Evolutionary conservation across 2,888 invertebrate species (phyloP), one percentile per base, ranked within the genome.

Genomic region (Abrostola tripartita): DNA sequence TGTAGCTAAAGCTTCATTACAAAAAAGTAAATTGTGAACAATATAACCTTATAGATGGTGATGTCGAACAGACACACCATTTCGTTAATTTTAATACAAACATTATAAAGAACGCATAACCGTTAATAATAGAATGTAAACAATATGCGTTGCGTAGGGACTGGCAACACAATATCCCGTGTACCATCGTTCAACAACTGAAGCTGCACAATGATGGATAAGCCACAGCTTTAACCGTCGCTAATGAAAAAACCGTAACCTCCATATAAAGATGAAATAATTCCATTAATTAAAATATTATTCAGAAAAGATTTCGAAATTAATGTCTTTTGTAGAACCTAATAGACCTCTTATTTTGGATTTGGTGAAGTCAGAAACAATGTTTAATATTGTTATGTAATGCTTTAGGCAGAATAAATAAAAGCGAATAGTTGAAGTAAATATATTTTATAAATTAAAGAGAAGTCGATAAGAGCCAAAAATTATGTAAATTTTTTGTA

Each of bases 161-260:
- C 38, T 44, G 52, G 12, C 8, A 8, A 1, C n/a, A 12, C 37
- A 57, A 47, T 52, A 35, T 41, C 35, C 10, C 37, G 37, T 12
- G 40, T 52, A 68, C 61, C 60, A 71, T 68, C 60, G 58, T 55
- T 65, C 37, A 68, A 38, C 52, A 68, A 44, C 47, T 35, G 14
- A 36, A 61, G 41, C 36, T 53, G 52, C 5, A 42, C 61, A 72
- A 58, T 65, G 69, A 72, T 65, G 36, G 55, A 65, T 72, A 47
- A 47, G 9, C 8, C 44, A 47, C 44, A 47, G 24, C 44, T 14
- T 14, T 6, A 14, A n/a, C 2, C 12, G 14, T 1, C 5, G 9
- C 14, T 8, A 14, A 8, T 44, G 14, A 8, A 44, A 44, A 9
- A 8, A 5, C n/a, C n/a, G n/a, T n/a, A n/a, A n/a, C n/a, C n/a